phyloP scores from a whole-genome alignment of 2,888 invertebrate genomes.

The Corbicula japonica region DNA sequence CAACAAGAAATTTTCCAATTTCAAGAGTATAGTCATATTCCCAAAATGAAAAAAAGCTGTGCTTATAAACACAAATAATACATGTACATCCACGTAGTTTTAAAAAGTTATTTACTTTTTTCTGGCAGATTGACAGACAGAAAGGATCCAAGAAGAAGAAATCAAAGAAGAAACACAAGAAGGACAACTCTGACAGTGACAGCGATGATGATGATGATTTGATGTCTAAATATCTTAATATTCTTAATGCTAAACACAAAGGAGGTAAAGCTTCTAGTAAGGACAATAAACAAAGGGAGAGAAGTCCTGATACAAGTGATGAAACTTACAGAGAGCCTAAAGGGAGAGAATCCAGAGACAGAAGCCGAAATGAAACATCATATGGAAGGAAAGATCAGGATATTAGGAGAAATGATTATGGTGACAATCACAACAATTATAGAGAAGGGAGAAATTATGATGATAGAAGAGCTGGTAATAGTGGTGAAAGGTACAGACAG shows the following conservation, averaged over 20 bases:
- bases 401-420: slow-evolving; percentile 9
- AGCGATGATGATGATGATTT: slow-evolving; percentile 81
- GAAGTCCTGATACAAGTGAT: slow-evolving; percentile 11
- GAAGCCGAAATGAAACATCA: slow-evolving; percentile 11
- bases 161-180: slow-evolving; percentile 78
- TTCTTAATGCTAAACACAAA: slow-evolving; percentile 80
- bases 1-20: too few species aligned
- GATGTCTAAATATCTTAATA: slow-evolving; percentile 81
- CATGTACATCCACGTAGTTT: too few species aligned
- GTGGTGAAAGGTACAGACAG: not conserved
- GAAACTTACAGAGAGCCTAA: slow-evolving; percentile 3
- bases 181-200: slow-evolving; percentile 56
- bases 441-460: slow-evolving; percentile 11
- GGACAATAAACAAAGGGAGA: slow-evolving; percentile 26
- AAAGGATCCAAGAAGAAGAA: slow-evolving; percentile 86
- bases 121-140: slow-evolving; percentile 49
- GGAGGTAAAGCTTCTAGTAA: slow-evolving; percentile 25
- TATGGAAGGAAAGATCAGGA: slow-evolving; percentile 7
- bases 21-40: too few species aligned
- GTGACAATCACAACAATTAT: not conserved
- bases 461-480: slow-evolving; percentile 3
- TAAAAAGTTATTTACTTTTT: too few species aligned
- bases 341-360: slow-evolving; percentile 6
- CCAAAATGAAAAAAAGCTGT: too few species aligned
- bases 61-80: too few species aligned